A percentile compares a stretch with the other conserved stretches of the same genome.
Evolutionary conservation across 2,888 invertebrate genomes (phyloP).

Genomic region (Pteria penguin): DNA sequence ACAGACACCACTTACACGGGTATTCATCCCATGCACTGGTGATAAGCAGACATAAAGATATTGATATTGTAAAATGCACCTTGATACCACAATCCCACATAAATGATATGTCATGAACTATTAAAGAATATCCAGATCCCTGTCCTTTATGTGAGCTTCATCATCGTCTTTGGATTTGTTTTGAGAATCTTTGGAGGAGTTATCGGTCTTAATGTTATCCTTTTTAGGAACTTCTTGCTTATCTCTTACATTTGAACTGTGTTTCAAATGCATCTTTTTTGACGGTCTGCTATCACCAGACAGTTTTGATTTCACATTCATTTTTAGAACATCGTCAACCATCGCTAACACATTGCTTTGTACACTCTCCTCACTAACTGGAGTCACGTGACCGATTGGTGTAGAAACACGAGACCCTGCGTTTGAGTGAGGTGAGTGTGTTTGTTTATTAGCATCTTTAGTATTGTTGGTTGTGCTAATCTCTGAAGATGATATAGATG

Average conservation of each 20-base stretch:
- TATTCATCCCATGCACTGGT: no score
- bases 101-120: no score
- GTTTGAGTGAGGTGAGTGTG: neutral
- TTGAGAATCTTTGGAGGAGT: neutral
- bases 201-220: neutral
- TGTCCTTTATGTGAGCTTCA: constrained; percentile 68
- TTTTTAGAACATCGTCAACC: constrained; percentile 41
- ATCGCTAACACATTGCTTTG: constrained; percentile 19
- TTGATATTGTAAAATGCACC: no score
- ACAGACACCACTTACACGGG: no score
- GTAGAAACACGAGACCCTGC: constrained; percentile 7
- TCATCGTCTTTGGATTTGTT: constrained; percentile 63
- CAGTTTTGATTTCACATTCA: constrained; percentile 33
- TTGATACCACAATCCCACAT: no score
- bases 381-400: constrained; percentile 22
- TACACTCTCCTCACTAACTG: constrained; percentile 23
- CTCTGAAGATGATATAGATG: neutral
- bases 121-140: constrained; percentile 75
- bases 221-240: constrained; percentile 3
- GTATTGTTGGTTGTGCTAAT: neutral
- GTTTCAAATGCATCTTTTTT: constrained; percentile 13
- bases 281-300: neutral
- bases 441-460: neutral
- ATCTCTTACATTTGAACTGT: constrained; percentile 29
- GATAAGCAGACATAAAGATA: no score